phyloP scores from a whole-genome alignment of 2,888 invertebrate genomes.

The Stenolophus ochropezus region DNA sequence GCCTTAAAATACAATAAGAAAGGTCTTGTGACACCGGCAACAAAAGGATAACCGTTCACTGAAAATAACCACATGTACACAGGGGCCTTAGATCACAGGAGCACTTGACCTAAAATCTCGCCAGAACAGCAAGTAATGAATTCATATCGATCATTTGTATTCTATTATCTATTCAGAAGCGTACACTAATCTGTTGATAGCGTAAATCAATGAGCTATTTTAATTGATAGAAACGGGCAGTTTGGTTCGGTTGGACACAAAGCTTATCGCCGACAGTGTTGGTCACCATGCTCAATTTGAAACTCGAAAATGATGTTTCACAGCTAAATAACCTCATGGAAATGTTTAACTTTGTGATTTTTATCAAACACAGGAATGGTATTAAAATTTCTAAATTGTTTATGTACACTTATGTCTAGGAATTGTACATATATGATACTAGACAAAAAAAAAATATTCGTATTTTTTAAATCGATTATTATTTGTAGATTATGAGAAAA shows the following conservation, averaged over 20 bases:
- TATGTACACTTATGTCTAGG: no score
- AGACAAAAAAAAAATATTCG: no score
- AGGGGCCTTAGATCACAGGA: background rate
- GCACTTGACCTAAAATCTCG: conserved; percentile 1
- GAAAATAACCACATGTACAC: background rate
- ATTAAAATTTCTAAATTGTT: no score
- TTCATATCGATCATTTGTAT: conserved; percentile 7
- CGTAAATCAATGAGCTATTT: background rate
- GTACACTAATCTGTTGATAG: conserved; percentile 23
- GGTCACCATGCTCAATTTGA: no score
- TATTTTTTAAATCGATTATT: no score
- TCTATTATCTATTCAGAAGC: conserved; percentile 7
- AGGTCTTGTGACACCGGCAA: conserved; percentile 43
- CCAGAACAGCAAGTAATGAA: background rate
- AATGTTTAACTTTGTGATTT: no score
- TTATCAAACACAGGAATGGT: no score
- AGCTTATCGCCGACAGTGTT: background rate
- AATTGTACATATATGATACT: no score
- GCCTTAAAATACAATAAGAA: conserved; percentile 56
- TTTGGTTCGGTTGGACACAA: background rate
- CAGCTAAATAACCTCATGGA: no score
- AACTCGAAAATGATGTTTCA: no score
- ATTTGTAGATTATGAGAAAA: no score
- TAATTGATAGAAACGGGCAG: background rate
- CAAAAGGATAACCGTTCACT: background rate